Percentiles rank a stretch among this genome's conserved stretches.
phyloP scores from a whole-genome alignment of 2,888 invertebrate genomes.

The Alcis repandata region DNA sequence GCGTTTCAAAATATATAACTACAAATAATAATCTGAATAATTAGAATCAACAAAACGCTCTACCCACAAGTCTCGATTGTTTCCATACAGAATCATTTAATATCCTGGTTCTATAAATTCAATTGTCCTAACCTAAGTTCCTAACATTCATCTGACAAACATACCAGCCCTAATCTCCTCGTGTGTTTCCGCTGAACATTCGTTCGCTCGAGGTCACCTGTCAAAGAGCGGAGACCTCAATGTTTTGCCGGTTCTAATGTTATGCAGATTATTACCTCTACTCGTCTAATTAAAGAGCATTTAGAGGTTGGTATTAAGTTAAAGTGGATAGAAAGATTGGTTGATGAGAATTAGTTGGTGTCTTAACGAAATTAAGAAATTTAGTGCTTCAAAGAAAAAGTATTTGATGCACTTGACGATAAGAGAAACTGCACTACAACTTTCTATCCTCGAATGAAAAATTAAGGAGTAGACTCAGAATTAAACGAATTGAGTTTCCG shows the following conservation, averaged over 20 bases:
- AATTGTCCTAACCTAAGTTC: not conserved
- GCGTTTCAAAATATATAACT: no score
- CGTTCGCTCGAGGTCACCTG: conserved; percentile 19
- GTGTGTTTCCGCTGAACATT: conserved; percentile 11
- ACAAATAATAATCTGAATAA: no score
- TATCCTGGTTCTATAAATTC: not conserved
- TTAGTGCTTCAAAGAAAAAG: no score
- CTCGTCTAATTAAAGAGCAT: conserved; percentile 3
- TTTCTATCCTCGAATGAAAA: no score
- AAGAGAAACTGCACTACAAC: no score
- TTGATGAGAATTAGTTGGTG: no score
- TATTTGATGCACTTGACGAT: no score
- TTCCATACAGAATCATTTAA: not conserved
- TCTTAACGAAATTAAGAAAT: not conserved
- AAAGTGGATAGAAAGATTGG: no score
- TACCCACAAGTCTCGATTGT: not conserved
- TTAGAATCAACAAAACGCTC: not conserved
- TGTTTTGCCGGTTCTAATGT: conserved; percentile 3
- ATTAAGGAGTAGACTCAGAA: no score
- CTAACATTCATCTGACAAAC: not conserved
- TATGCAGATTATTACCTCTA: conserved; percentile 13
- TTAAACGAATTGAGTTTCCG: no score
- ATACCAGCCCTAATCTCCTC: conserved; percentile 1
- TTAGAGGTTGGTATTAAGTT: not conserved
- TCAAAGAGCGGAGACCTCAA: conserved; percentile 30